phyloP scores from a whole-genome alignment of 2,797 vertebrate species.

The Acipenser oxyrinchus region DNA sequence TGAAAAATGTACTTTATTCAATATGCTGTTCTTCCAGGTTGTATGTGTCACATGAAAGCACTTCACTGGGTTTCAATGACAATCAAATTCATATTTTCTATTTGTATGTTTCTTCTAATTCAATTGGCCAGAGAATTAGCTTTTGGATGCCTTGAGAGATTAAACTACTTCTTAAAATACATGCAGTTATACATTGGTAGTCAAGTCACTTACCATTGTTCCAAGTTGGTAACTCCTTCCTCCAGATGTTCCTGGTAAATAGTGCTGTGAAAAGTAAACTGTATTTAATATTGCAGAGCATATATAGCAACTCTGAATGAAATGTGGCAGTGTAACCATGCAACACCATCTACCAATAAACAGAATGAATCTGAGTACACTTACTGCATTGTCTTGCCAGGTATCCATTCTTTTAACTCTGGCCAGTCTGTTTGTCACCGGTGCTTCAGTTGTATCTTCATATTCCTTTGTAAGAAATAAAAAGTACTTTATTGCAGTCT shows the following conservation, averaged over 20 bases:
- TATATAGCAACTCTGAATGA: neutral
- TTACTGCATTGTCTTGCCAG: conserved; percentile 44
- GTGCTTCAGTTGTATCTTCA: conserved; percentile 9
- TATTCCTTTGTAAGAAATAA: conserved; percentile 14
- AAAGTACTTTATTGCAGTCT: neutral
- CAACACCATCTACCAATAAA: neutral
- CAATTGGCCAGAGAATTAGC: too few relatives aligned
- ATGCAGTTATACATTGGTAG: neutral
- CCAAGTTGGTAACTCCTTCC: conserved; percentile 36
- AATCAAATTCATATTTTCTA: too few relatives aligned
- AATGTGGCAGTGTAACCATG: too few relatives aligned
- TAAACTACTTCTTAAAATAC: too few relatives aligned
- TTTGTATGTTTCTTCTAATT: too few relatives aligned
- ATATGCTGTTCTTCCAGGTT: too few relatives aligned
- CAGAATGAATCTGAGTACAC: conserved; percentile 12
- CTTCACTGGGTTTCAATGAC: too few relatives aligned
- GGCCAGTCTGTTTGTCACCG: conserved; percentile 7
- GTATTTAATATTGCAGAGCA: neutral
- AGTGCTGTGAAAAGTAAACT: conserved; percentile 33
- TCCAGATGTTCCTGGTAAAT: conserved; percentile 51
- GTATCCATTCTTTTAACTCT: conserved; percentile 46
- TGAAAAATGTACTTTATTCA: too few relatives aligned
- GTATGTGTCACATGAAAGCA: too few relatives aligned
- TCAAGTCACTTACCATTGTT: conserved; percentile 36
- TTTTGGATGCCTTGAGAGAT: too few relatives aligned